phyloP scores from a whole-genome alignment of 1,140 invertebrate species.

The Choristoneura fumiferana region DNA sequence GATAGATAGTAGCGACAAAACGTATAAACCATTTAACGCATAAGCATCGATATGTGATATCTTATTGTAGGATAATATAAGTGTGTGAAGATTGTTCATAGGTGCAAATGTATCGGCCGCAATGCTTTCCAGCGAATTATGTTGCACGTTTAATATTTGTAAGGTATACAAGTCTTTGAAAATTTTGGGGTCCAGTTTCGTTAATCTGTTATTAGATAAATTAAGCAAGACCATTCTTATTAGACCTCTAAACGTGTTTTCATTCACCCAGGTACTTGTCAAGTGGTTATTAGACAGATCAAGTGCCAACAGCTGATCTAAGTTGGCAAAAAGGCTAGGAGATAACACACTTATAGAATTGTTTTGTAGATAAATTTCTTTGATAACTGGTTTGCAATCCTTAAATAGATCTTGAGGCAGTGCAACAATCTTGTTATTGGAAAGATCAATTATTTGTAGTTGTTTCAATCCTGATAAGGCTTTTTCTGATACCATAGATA shows the following conservation, averaged over 20 bases:
- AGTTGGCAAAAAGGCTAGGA: slow-evolving; percentile 88
- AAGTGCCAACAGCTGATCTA: slow-evolving; percentile 90
- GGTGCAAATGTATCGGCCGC: slow-evolving; percentile 89
- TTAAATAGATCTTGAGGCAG: slow-evolving; percentile 91
- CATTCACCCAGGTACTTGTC: slow-evolving; percentile 89
- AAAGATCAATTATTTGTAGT: slow-evolving; percentile 89
- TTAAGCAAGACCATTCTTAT: slow-evolving; percentile 92
- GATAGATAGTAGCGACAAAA: slow-evolving; percentile 86
- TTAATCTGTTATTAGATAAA: slow-evolving; percentile 90
- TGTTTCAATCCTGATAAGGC: slow-evolving; percentile 88
- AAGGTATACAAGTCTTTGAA: slow-evolving; percentile 90
- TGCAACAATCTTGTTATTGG: slow-evolving; percentile 92
- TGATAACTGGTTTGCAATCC: slow-evolving; percentile 87
- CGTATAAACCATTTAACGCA: slow-evolving; percentile 88
- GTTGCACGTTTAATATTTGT: slow-evolving; percentile 88
- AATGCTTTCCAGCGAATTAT: slow-evolving; percentile 89
- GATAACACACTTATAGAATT: slow-evolving; percentile 91
- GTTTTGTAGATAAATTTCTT: slow-evolving; percentile 92
- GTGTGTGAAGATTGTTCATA: slow-evolving; percentile 90
- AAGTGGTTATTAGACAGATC: slow-evolving; percentile 94
- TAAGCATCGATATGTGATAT: slow-evolving; percentile 87
- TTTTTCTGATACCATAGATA: slow-evolving; percentile 90
- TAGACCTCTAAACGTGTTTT: slow-evolving; percentile 90
- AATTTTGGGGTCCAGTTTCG: slow-evolving; percentile 87
- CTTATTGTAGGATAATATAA: slow-evolving; percentile 89